phyloP scores from a whole-genome alignment of 2,888 invertebrate genomes.

The Leucania comma region DNA sequence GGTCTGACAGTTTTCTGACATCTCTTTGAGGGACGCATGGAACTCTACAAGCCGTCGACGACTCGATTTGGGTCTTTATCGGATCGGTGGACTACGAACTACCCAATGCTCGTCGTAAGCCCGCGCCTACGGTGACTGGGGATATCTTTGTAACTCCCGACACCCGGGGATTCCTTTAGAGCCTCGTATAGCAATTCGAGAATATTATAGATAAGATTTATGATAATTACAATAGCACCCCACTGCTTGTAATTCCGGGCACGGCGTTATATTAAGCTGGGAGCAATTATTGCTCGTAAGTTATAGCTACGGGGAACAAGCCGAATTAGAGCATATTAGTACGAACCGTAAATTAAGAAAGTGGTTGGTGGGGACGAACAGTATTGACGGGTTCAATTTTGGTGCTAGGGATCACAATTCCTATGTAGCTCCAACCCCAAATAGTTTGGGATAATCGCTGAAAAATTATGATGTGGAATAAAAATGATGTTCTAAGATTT shows the following conservation, averaged over 20 bases:
- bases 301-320: conserved; percentile 17
- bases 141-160: too few relatives aligned
- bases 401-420: background rate
- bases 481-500: too few relatives aligned
- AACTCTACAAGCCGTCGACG: too few relatives aligned
- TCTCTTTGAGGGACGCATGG: too few relatives aligned
- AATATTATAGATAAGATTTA: conserved; percentile 27
- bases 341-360: conserved; percentile 8
- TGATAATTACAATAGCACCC: conserved; percentile 27
- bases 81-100: too few relatives aligned
- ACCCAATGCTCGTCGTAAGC: too few relatives aligned
- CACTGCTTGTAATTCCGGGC: conserved; percentile 33
- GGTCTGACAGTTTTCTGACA: too few relatives aligned
- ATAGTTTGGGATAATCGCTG: background rate
- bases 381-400: conserved; percentile 1
- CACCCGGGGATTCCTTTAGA: background rate
- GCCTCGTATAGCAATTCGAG: conserved; percentile 9
- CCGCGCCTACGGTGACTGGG: too few relatives aligned
- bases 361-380: background rate
- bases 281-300: conserved; percentile 26
- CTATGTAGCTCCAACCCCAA: too few relatives aligned
- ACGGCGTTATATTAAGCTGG: conserved; percentile 32
- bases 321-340: conserved; percentile 23
- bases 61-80: too few relatives aligned
- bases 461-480: too few relatives aligned